Evolutionary conservation across 2,113 vertebrate species (phyloP).

Genomic region (Fukomys damarensis): DNA sequence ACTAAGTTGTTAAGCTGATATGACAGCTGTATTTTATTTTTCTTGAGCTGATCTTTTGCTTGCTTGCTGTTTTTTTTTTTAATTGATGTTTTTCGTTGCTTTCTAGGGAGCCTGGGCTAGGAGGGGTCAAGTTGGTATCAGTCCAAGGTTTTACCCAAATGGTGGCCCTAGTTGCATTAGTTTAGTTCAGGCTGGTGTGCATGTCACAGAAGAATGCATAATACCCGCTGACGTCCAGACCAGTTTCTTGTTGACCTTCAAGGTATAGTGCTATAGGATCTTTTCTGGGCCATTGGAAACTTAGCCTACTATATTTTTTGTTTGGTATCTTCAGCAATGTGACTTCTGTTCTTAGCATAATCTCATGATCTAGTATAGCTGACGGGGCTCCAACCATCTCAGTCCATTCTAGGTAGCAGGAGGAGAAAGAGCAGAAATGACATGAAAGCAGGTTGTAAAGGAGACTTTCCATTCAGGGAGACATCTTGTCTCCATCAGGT

Average conservation of each 20-base stretch:
- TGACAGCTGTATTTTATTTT: neutral
- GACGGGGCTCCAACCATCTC: neutral
- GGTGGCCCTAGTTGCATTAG: neutral
- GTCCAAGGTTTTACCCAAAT: neutral
- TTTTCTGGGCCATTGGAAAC: neutral
- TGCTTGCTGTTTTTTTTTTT: too few relatives aligned
- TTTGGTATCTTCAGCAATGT: neutral
- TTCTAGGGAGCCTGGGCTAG: neutral
- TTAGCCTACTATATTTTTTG: neutral
- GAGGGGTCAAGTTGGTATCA: neutral
- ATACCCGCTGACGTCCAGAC: neutral
- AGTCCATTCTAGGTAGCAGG: neutral
- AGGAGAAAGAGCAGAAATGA: neutral
- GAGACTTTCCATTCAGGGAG: neutral
- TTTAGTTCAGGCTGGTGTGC: neutral
- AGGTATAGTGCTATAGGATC: neutral
- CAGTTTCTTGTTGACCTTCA: neutral
- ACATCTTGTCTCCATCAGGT: neutral
- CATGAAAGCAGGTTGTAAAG: neutral
- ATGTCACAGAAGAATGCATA: neutral
- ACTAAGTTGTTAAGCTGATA: neutral
- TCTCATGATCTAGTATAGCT: neutral
- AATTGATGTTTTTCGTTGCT: constrained; percentile 22
- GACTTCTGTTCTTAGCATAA: neutral
- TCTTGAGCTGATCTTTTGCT: neutral